Evolutionary conservation across 2,888 invertebrate species (phyloP).

Genomic region (Argyra leucocephala): DNA sequence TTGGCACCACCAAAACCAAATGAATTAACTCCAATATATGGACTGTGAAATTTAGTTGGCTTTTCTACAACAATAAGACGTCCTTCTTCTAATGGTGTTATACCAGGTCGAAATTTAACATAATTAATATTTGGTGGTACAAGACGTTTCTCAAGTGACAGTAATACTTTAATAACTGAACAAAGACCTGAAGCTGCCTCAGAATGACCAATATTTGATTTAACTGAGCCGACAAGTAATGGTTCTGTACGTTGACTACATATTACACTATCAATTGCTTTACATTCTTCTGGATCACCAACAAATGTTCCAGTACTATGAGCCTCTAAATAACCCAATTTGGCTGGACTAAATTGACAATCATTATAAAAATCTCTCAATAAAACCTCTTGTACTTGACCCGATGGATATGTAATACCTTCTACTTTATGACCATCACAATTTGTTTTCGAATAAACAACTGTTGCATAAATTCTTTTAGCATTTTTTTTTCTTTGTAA

Average conservation of each 20-base stretch:
- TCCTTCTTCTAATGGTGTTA: constrained; percentile 53
- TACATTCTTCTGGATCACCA: constrained; percentile 87
- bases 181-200: constrained; percentile 80
- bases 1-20: constrained; percentile 92
- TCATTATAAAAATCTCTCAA: constrained; percentile 58
- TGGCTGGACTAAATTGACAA: constrained; percentile 58
- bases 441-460: constrained; percentile 70
- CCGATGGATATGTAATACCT: constrained; percentile 60
- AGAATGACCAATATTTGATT: constrained; percentile 88
- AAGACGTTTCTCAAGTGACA: constrained; percentile 68
- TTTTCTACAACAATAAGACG: constrained; percentile 64
- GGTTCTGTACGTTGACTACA: constrained; percentile 66
- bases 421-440: constrained; percentile 68
- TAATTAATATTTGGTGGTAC: constrained; percentile 84
- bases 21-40: constrained; percentile 74
- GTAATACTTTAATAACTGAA: constrained; percentile 68
- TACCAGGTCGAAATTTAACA: constrained; percentile 51
- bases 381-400: constrained; percentile 52
- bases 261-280: constrained; percentile 70
- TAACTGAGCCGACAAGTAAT: constrained; percentile 78
- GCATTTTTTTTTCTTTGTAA: constrained; percentile 63
- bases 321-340: constrained; percentile 73
- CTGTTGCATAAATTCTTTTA: constrained; percentile 56
- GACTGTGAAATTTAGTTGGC: constrained; percentile 59
- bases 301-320: constrained; percentile 75